phyloP scores from a whole-genome alignment of 2,888 invertebrate genomes.

The Rosalia funebris region DNA sequence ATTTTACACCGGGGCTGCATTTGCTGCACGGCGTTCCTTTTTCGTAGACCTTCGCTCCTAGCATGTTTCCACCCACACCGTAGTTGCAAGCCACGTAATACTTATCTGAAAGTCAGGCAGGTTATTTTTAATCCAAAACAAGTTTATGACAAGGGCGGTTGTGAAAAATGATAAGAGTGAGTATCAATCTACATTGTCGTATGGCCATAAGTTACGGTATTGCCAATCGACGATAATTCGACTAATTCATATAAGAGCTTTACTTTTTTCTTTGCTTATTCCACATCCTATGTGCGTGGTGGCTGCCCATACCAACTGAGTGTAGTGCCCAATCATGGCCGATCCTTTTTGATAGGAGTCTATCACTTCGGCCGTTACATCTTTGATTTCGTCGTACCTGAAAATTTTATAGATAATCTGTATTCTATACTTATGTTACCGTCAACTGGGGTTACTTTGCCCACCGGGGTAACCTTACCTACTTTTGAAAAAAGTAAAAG shows the following conservation, averaged over 20 bases:
- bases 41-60: background rate
- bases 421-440: no score
- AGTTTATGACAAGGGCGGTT: background rate
- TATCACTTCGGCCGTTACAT: background rate
- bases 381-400: conserved; percentile 35
- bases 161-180: background rate
- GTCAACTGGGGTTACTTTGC: no score
- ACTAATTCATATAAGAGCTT: background rate
- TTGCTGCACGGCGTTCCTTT: background rate
- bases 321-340: conserved; percentile 34
- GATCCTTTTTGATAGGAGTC: background rate
- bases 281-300: conserved; percentile 40
- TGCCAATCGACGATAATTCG: background rate
- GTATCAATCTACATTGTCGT: background rate
- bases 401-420: no score
- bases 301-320: conserved; percentile 40
- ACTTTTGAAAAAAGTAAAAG: background rate
- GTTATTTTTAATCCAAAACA: background rate
- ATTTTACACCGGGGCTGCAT: background rate
- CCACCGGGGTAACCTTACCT: background rate
- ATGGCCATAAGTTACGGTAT: background rate
- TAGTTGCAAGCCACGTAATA: background rate
- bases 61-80: background rate
- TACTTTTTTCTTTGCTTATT: background rate
- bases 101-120: background rate